phyloP scores from a whole-genome alignment of 2,888 invertebrate species.

The Pammene aurita region DNA sequence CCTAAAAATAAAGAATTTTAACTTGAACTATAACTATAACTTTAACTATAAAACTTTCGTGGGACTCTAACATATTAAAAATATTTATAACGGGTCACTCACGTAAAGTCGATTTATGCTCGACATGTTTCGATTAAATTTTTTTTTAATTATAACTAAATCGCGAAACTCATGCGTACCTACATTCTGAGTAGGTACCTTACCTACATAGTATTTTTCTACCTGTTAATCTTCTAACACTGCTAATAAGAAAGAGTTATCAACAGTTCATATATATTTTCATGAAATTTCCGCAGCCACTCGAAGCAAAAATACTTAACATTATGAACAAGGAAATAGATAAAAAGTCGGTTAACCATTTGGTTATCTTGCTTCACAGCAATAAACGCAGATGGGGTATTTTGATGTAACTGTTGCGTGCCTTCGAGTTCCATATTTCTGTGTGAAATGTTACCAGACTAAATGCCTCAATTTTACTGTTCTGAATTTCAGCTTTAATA shows the following conservation, averaged over 20 bases:
- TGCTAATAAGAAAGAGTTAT: not conserved
- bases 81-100: too few species aligned
- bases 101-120: too few species aligned
- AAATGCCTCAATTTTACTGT: not conserved
- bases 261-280: not conserved
- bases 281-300: not conserved
- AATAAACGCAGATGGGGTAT: not conserved
- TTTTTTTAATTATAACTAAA: too few species aligned
- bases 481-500: not conserved
- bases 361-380: not conserved
- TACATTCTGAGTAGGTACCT: too few species aligned
- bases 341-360: not conserved
- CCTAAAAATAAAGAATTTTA: too few species aligned
- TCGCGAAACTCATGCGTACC: too few species aligned
- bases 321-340: not conserved
- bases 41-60: too few species aligned
- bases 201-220: too few species aligned
- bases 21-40: too few species aligned
- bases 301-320: not conserved
- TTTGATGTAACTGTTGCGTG: not conserved
- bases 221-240: too few species aligned
- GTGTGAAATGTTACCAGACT: not conserved
- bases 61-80: too few species aligned
- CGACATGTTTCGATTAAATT: too few species aligned
- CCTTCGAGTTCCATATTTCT: not conserved